Conservation (phyloP, 2,113 vertebrate species). For the Sinocyclocheilus anophthalmus region DNA sequence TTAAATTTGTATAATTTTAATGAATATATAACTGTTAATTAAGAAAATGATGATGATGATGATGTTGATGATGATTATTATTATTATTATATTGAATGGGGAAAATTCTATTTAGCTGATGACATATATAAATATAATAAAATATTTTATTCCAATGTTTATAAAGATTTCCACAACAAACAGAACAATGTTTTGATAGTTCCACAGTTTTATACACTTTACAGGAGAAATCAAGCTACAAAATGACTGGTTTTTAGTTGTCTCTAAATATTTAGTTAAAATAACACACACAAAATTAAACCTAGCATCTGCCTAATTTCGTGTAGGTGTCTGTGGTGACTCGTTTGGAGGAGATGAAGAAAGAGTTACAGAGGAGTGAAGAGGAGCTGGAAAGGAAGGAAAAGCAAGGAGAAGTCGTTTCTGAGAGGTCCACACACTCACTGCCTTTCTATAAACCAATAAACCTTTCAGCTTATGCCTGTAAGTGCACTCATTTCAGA, state of each 20-base stretch:
- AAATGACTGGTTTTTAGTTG: neutral
- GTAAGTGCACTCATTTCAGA: neutral
- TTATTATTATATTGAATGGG: no score
- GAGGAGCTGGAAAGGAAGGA: slow-evolving; percentile 85
- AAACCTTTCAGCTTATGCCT: neutral
- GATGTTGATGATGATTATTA: no score
- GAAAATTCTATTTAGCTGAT: no score
- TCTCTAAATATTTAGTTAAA: neutral
- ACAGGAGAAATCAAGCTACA: neutral
- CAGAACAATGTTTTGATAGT: neutral
- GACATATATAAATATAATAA: no score
- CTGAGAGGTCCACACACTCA: slow-evolving; percentile 79
- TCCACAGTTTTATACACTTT: neutral
- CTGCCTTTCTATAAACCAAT: neutral
- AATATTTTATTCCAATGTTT: neutral
- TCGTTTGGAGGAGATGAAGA: slow-evolving; percentile 83
- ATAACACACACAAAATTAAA: neutral
- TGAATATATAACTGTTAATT: no score
- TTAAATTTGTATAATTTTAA: no score
- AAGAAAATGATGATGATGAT: no score
- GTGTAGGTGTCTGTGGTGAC: slow-evolving; percentile 78
- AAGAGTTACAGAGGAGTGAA: slow-evolving; percentile 81
- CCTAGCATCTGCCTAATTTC: neutral
- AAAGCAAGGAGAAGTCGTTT: slow-evolving; percentile 81
- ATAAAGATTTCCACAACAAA: neutral